A percentile compares a stretch with the other conserved stretches of the same genome.
Conservation (phyloP, 2,113 vertebrate genomes). For the Urocitellus parryii region DNA sequence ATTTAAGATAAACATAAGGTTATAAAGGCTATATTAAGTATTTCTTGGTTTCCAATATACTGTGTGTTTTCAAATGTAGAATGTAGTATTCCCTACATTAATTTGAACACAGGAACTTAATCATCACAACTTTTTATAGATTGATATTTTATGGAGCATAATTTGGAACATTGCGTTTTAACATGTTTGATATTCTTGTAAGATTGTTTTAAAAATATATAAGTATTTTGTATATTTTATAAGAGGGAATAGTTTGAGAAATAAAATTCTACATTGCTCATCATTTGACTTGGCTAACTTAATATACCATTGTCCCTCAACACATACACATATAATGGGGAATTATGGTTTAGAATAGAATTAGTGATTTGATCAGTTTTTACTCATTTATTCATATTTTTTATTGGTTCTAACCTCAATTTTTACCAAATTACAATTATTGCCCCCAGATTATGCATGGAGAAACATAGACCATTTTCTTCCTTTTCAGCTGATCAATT, state of each 20-base stretch:
- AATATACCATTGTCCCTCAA: not conserved
- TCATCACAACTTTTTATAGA: not conserved
- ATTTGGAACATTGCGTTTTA: not conserved
- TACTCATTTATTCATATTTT: constrained; percentile 36
- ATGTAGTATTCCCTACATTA: not conserved
- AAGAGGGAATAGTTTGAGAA: not conserved
- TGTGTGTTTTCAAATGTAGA: not conserved
- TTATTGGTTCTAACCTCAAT: not conserved
- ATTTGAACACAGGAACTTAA: not conserved
- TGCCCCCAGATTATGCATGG: constrained; percentile 11
- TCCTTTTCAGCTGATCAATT: not conserved
- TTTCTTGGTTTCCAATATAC: not conserved
- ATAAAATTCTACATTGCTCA: not conserved
- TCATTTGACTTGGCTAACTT: not conserved
- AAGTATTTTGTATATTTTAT: not conserved
- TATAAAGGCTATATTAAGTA: not conserved
- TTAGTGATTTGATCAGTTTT: not conserved
- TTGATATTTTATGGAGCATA: not conserved
- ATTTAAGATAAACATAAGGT: not conserved
- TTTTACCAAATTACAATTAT: constrained; percentile 11
- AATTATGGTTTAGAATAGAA: not conserved
- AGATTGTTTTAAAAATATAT: not conserved
- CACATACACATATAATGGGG: not conserved
- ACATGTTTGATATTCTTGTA: not conserved
- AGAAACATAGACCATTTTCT: not conserved